Evolutionary conservation across 2,113 vertebrate species (phyloP), one percentile per base, ranked within the genome.

Genomic region (Uria aalge): DNA sequence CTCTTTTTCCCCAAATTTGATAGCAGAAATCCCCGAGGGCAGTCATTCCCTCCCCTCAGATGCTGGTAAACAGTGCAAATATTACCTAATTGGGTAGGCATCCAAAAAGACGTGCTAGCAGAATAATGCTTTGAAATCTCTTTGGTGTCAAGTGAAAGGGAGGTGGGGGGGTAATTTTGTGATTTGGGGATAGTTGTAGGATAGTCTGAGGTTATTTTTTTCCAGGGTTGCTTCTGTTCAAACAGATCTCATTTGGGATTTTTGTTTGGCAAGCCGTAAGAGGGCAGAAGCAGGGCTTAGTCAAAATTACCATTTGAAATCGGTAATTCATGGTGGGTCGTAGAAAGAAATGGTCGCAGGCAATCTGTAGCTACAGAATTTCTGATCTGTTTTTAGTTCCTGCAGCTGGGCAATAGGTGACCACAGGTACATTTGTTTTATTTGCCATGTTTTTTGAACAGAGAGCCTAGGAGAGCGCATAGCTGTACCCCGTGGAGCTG

Each of bases 261-360:
- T 52, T 38, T 62, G 20, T 68, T 62, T 55, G 47, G 23, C 36
- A 27, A 56, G 45, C 63, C 4, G 6, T 64, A 43, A 38, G 64
- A 67, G 53, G 64, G 32, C 59, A 55, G 36, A 45, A 63, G 53
- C 48, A 41, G 36, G 6, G 52, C 47, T 66, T n/a, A 38, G 59
- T n/a, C 68, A 47, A 17, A 47, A 52, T 18, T n/a, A 26, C 29
- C 9, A 0, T 43, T 68, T n/a, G 48, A 45, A 74, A 34, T 24
- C 2, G 0, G 38, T 59, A 47, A 52, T 66, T 89, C 8, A 1
- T 18, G 48, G 10, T 36, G 48, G 27, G 7, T 18, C 0, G 1
- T n/a, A 20, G 34, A 20, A 52, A 66, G 41, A 79, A 78, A 55
- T 7, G 16, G 15, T 64, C 32, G 83, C 36, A 17, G 60, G 60